Base-by-base conservation (phyloP, 2,888 invertebrate genomes). In the Rosalia funebris region DNA sequence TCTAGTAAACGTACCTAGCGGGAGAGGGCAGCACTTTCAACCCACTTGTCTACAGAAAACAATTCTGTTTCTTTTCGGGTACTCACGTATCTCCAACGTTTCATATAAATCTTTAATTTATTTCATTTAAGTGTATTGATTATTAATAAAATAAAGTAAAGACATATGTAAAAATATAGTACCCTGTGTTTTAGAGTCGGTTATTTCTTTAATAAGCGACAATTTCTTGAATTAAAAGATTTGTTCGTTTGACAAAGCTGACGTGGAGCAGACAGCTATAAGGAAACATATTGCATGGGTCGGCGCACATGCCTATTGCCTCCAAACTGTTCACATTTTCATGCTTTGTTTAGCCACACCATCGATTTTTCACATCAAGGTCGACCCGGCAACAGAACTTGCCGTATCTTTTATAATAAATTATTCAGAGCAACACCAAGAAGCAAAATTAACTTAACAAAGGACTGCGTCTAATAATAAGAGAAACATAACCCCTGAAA, bases 331-430 rank as follows among this genome's bases (percentile, higher is more conserved):
- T 37, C 48, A 12, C 37, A 48, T 37, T 48, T 48, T 37, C 37
- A 48, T 48, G 50, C 50, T 50, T 50, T 50, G 50, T 50, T 50
- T 50, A 15, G 50, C 25, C 39, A 50, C 48, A 19, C 19, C 48
- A 48, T 50, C 39, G 39, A 50, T 50, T 50, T 50, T 50, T 37
- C 39, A 7, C 25, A 44, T 44, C 50, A 39, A 39, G 39, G 50
- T 31, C 48, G 48, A 10, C 37, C 37, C 16, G 20, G 36, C 48
- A 12, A 36, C 37, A 37, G 14, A 37, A 37, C 36, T 48, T 19
- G 36, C 25, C 50, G 50, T 58, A 41, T 39, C 45, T 55, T 60
- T 63, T 50, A 60, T 60, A 37, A 55, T 55, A 60, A 60, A 60
- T 63, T 54, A 54, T 61, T 55, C 62, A 60, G 46, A 2, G 9